Evolutionary conservation across 2,113 vertebrate species (phyloP), one percentile per base, ranked within the genome.

Genomic region (Dicaeum eximium): DNA sequence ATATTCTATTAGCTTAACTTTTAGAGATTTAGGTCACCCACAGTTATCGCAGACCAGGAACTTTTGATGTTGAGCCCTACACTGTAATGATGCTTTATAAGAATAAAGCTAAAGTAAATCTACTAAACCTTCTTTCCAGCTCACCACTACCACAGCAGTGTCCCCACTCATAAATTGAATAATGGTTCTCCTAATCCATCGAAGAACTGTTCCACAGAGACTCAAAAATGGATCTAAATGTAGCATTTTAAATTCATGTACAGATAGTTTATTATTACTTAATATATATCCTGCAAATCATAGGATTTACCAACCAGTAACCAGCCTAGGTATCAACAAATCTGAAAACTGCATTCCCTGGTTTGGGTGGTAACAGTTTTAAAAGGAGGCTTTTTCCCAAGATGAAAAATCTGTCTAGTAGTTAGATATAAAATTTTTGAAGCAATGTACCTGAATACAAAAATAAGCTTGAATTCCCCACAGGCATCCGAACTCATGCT

Each of bases 381-480:
- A 81, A 78, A 31, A 67, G 21, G 10, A 86, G 31, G 20, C 3
- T n/a, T 88, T 53, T 61, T 60, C n/a, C 14, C 21, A 64, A 24
- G 8, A 88, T 51, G 20, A 81, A 86, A 92, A 74, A 54, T 35
- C 47, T 78, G 33, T 58, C 60, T 47, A 24, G 44, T 66, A 77
- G 30, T 62, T 70, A 74, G 44, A 80, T 54, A 56, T 56, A 84
- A 78, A 86, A 48, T 64, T 74, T 86, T 77, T 60, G 25, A 95
- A 86, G 75, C 87, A 67, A 83, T 20, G 6, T 40, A 93, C 66
- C 51, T 72, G 78, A 92, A 72, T 72, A 86, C 10, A 11, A 91
- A 86, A 96, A 66, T 51, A 8, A 80, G 13, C 61, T 82, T 89
- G 82, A 91, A 89, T 93, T 92, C 86, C 86, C 75, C 78, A 62